Evolutionary conservation across 2,888 invertebrate genomes (phyloP), one percentile per base, ranked within the genome.

Genomic region (Sarcophaga carnaria): DNA sequence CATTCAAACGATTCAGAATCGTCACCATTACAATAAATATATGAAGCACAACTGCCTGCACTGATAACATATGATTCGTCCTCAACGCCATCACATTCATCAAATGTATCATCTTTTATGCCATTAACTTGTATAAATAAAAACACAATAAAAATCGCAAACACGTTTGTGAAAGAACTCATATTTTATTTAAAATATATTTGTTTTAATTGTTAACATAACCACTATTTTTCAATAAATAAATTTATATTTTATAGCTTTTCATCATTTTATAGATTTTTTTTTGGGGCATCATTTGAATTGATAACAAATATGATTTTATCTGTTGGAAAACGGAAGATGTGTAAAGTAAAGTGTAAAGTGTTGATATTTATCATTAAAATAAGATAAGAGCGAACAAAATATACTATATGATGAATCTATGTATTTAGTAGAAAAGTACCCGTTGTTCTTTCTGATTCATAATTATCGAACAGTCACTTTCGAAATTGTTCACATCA

Each of bases 1-100:
- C 93, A 93, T 2, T 90, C 90, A 2, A 90, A 92, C 70, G 88
- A 72, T 4, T 85, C 67, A 1, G 93, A 92, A 14, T 92, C 90
- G 3, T 90, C 91, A 6, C 89, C 90, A 76, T 90, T 85, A 66
- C 93, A 93, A 74, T 92, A 91, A n/a, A 93, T 90, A 86, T 92
- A 93, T 49, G 88, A 86, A 25, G 90, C 86, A 69, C 93, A 93
- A 74, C 87, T 91, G 0, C 90, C 89, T 78, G 88, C 89, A 79
- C 90, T 91, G 14, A 90, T 85, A 10, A 92, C 90, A 69, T 91
- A 92, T 1, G 89, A 89, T 4, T 90, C 90, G 0, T 84, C 72
- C 0, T 85, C 85, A 0, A 87, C 67, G 2, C 86, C 90, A 0
- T 90, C 87, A 74, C 93, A 93, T 86, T 93, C 92, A 4, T 89